Conservation (phyloP, 2,888 invertebrate genomes). For the Pammene fasciana region DNA sequence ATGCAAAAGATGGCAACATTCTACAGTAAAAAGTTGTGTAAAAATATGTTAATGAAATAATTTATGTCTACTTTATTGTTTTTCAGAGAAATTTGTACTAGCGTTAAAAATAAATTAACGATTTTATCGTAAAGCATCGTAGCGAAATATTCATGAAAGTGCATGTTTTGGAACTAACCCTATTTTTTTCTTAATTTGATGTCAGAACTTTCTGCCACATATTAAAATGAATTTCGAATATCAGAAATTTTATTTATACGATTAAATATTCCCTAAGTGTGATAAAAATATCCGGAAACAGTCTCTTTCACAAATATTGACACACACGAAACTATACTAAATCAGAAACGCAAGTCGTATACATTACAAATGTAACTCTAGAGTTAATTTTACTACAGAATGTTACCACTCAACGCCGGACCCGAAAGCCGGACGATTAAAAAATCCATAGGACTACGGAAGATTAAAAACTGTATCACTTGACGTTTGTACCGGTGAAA, state of each 20-base stretch:
- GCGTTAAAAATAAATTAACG: constrained; percentile 39
- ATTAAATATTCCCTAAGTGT: not conserved
- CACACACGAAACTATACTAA: constrained; percentile 4
- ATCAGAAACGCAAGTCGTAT: constrained; percentile 31
- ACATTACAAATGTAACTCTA: constrained; percentile 38
- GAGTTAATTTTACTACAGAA: constrained; percentile 39
- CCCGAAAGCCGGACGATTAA: constrained; percentile 19
- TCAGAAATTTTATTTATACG: not conserved
- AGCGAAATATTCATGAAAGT: constrained; percentile 19
- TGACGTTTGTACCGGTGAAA: constrained; percentile 39
- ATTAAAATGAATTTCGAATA: not conserved
- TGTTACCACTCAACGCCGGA: constrained; percentile 33
- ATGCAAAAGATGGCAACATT: constrained; percentile 57
- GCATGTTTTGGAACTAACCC: constrained; percentile 7
- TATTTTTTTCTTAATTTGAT: constrained; percentile 4
- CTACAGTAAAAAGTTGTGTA: constrained; percentile 45
- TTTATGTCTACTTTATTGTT: constrained; percentile 39
- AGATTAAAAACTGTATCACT: constrained; percentile 36
- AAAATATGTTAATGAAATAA: constrained; percentile 44
- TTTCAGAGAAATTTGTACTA: constrained; percentile 41
- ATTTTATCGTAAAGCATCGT: constrained; percentile 22
- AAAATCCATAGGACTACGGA: constrained; percentile 26
- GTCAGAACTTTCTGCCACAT: not conserved
- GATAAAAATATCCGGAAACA: not conserved
- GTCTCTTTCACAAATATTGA: constrained; percentile 18